Evolutionary conservation across 2,888 invertebrate genomes (phyloP), one percentile per base, ranked within the genome.

Genomic region (Sinotaia quadrata): DNA sequence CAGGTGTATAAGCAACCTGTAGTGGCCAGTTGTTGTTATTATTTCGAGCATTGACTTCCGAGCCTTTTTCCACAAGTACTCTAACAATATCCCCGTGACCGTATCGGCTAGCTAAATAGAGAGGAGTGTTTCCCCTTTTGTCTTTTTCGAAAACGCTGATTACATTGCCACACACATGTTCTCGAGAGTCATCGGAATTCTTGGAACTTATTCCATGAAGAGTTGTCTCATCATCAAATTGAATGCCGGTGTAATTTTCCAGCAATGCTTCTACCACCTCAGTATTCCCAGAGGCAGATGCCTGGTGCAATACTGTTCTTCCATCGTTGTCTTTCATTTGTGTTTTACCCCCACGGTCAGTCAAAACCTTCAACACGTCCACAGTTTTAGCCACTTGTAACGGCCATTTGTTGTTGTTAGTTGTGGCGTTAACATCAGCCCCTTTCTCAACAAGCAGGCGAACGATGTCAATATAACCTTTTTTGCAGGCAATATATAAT

Each of bases 191-290:
- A n/a, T n/a, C n/a, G n/a, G n/a, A n/a, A n/a, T n/a, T n/a, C n/a
- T n/a, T n/a, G n/a, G n/a, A n/a, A n/a, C n/a, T n/a, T n/a, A n/a
- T n/a, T n/a, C n/a, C n/a, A n/a, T n/a, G n/a, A n/a, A n/a, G n/a
- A n/a, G n/a, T n/a, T n/a, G n/a, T n/a, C n/a, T n/a, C n/a, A n/a
- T n/a, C n/a, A n/a, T n/a, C n/a, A n/a, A n/a, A n/a, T n/a, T n/a
- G n/a, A n/a, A n/a, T n/a, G n/a, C n/a, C n/a, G 8, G 49, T 24
- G 12, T 24, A n/a, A n/a, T 49, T 49, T 49, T 12, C 21, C 33
- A 90, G 81, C 47, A 90, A 82, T 21, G 88, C 94, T 69, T 94
- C 90, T 0, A 97, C 97, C 82, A 97, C 97, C 73, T 94, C 93
- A 79, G 95, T 95, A 85, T 97, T n/a, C 8, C 49, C 49, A 49